Evolutionary conservation across 2,797 vertebrate genomes (phyloP).

Genomic region (Naso thynnoides): DNA sequence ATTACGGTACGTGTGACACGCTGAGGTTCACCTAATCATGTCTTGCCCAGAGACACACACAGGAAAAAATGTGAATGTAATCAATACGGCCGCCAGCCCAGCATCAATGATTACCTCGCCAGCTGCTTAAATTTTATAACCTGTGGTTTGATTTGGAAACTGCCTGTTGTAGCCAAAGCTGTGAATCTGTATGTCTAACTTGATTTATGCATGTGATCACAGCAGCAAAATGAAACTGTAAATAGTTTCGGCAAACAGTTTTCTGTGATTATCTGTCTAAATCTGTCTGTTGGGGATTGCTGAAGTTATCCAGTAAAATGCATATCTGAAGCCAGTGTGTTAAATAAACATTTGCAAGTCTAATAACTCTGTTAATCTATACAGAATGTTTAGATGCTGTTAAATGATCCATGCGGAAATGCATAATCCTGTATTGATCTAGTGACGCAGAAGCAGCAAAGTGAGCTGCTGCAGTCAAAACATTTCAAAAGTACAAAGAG

Average conservation of each 20-base stretch:
- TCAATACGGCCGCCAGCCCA: conserved; percentile 12
- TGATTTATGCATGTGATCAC: conserved; percentile 26
- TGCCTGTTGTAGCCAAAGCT: conserved; percentile 45
- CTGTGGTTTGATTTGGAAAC: conserved; percentile 52
- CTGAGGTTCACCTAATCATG: conserved; percentile 54
- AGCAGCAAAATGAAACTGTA: conserved; percentile 8
- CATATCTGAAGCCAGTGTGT: conserved; percentile 21
- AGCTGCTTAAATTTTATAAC: conserved; percentile 42
- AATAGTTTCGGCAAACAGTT: not conserved
- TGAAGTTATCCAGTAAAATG: conserved; percentile 22
- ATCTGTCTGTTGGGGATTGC: conserved; percentile 22
- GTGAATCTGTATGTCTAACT: conserved; percentile 6
- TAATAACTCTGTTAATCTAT: conserved; percentile 28
- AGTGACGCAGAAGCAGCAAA: conserved; percentile 6
- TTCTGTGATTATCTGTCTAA: conserved; percentile 38
- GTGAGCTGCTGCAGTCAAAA: conserved; percentile 12
- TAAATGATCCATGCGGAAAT: conserved; percentile 36
- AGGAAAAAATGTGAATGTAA: conserved; percentile 25
- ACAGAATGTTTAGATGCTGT: conserved; percentile 24
- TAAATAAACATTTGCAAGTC: conserved; percentile 28
- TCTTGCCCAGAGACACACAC: conserved; percentile 21
- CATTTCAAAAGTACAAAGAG: conserved; percentile 5
- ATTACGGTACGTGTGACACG: conserved; percentile 57
- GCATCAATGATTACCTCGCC: conserved; percentile 26
- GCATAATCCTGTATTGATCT: conserved; percentile 33